Evolutionary conservation across 1,140 invertebrate species (phyloP).

Genomic region (Archivesica marissinica): DNA sequence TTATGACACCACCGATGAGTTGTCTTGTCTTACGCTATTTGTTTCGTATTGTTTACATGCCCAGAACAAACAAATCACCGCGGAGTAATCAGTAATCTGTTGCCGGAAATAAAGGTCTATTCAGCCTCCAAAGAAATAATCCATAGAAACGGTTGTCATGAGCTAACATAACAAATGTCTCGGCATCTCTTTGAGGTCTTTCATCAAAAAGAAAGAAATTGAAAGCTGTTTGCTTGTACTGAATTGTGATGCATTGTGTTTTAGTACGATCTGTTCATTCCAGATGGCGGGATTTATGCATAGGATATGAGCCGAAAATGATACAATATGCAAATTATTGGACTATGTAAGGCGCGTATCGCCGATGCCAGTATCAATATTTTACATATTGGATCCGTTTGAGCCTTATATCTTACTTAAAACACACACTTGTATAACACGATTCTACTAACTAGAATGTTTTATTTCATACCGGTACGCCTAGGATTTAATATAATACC

Average conservation of each 20-base stretch:
- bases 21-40: slow-evolving; percentile 45
- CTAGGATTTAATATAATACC: no score
- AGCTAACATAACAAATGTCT: slow-evolving; percentile 45
- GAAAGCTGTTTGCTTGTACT: slow-evolving; percentile 12
- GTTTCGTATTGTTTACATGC: slow-evolving; percentile 56
- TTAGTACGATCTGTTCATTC: neutral
- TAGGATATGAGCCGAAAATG: no score
- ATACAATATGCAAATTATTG: no score
- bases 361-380: no score
- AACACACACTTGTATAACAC: no score
- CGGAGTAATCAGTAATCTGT: slow-evolving; percentile 61
- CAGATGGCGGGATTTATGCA: neutral
- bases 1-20: slow-evolving; percentile 45
- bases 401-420: no score
- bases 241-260: slow-evolving; percentile 13
- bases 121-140: slow-evolving; percentile 38
- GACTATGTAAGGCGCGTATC: no score
- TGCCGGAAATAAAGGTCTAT: slow-evolving; percentile 51
- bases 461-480: no score
- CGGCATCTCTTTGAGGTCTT: slow-evolving; percentile 36
- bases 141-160: slow-evolving; percentile 53
- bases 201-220: slow-evolving; percentile 28
- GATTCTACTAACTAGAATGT: no score
- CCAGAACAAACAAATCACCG: slow-evolving; percentile 60
- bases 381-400: no score